Base-by-base conservation (phyloP, 2,888 invertebrate genomes). In the Rapana venosa region DNA sequence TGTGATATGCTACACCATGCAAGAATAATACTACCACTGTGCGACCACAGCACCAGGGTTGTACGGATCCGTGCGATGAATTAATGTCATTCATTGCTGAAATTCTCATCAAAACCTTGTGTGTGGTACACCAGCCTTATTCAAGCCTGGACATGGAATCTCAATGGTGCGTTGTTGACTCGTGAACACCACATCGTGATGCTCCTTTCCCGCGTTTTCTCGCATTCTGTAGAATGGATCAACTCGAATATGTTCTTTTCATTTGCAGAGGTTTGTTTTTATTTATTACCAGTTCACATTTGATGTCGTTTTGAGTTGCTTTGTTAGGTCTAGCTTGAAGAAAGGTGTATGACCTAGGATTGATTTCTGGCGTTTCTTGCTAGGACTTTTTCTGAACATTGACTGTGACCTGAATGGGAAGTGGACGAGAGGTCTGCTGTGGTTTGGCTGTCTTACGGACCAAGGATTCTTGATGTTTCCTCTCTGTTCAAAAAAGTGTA, bases 371-470 rank as follows among this genome's bases (percentile, higher is more conserved):
- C 35, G 32, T 81, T 35, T 35, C 13, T 81, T 11, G 35, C 35
- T 32, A 81, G 32, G 30, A 35, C 5, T 35, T 77, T 30, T 30
- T 30, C 26, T n/a, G 11, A 22, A 47, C 26, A 15, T 85, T 47
- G 83, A 47, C 5, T 36, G 83, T 83, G 83, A 36, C n/a, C 58
- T 61, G 85, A 56, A 17, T 17, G 30, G 58, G 61, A n/a, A 32
- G 35, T 17, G 81, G 81, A 35, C 11, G 13, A 17, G 61, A 66
- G 86, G 35, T 61, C 61, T 56, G 81, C 22, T 47, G 81, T 83
- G 81, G 17, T 15, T 83, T 22, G 61, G 61, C 86, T 86, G 86
- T 66, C 66, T 86, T 86, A 86, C 66, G 86, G 86, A 86, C 86
- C 86, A 86, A 86, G 86, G 86, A 61, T 22, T 35, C 86, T 86